A percentile compares a stretch with the other conserved stretches of the same genome.
Evolutionary conservation across 2,888 invertebrate genomes (phyloP).

Genomic region (Lasioglossum morio): DNA sequence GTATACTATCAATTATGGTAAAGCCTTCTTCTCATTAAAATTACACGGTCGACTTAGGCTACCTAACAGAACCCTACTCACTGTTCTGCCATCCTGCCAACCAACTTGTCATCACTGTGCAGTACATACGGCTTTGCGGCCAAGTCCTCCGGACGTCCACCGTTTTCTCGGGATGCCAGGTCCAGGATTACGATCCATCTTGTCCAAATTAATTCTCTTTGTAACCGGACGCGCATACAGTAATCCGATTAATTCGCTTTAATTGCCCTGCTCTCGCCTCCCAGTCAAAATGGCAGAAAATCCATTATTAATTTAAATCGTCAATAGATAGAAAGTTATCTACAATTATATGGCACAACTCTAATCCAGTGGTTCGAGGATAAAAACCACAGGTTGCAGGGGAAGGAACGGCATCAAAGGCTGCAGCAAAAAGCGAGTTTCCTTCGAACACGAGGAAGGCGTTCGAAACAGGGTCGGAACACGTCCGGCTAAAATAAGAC

Average conservation of each 20-base stretch:
- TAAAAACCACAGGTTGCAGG: neutral
- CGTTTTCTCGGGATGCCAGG: constrained; percentile 8
- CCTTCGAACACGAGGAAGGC: neutral
- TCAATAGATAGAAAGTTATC: neutral
- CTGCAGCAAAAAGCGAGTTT: neutral
- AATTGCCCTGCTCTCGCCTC: constrained; percentile 22
- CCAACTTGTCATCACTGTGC: neutral
- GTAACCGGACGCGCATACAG: neutral
- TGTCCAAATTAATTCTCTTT: constrained; percentile 41
- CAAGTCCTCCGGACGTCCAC: constrained; percentile 10
- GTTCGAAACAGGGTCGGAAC: neutral
- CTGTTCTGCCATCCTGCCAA: neutral
- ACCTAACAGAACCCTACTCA: neutral
- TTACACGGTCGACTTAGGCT: neutral
- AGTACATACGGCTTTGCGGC: constrained; percentile 59
- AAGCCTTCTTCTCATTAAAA: neutral
- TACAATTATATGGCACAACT: neutral
- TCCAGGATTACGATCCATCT: constrained; percentile 41
- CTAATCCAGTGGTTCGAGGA: neutral
- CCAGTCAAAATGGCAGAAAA: neutral
- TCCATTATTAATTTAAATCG: neutral
- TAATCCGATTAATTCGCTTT: constrained; percentile 41
- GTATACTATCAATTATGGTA: neutral
- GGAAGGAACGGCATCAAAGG: neutral
- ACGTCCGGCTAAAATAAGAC: neutral